These are phyloP conservation scores for human (Homo sapiens) DNA, from an alignment of 2,113 vertebrate species.

Conservation along the genomic window DNA sequence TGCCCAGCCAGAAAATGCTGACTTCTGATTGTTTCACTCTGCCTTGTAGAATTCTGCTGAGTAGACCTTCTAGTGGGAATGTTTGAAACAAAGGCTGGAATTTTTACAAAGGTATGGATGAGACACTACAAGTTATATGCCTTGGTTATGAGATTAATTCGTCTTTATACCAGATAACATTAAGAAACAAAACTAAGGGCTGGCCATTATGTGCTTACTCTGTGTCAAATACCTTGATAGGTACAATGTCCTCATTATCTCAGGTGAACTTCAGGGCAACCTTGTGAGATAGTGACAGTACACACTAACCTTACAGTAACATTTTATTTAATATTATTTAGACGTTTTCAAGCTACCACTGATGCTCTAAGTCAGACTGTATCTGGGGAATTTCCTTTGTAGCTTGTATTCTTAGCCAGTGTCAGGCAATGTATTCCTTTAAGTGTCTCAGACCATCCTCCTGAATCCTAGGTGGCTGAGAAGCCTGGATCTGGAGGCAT, in stretches of 20 bases:
- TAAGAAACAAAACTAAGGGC: background rate
- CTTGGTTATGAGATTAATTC: too few relatives aligned
- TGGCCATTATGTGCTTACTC: background rate
- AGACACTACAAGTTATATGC: background rate
- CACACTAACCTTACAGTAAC: background rate
- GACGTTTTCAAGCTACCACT: background rate
- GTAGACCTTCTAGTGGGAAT: background rate
- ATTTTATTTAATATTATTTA: background rate
- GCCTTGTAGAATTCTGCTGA: background rate
- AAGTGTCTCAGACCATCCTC: background rate
- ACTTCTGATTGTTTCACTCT: background rate
- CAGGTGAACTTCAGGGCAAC: background rate
- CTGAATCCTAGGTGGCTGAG: background rate
- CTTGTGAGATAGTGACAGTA: too few relatives aligned
- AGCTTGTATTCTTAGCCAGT: background rate
- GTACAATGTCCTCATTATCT: background rate
- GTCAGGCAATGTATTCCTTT: background rate
- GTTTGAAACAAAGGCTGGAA: background rate
- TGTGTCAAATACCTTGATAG: background rate
- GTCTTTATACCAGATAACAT: background rate
- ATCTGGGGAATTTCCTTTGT: background rate
- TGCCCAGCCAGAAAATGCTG: background rate
- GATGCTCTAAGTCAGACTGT: background rate
- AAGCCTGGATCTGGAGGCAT: background rate
- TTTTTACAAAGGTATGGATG: background rate